Percentiles rank a stretch among this genome's conserved stretches.
Evolutionary conservation across 35 echinoderm and acorn worm species (phyloP).

Genomic region (Apostichopus parvimensis): DNA sequence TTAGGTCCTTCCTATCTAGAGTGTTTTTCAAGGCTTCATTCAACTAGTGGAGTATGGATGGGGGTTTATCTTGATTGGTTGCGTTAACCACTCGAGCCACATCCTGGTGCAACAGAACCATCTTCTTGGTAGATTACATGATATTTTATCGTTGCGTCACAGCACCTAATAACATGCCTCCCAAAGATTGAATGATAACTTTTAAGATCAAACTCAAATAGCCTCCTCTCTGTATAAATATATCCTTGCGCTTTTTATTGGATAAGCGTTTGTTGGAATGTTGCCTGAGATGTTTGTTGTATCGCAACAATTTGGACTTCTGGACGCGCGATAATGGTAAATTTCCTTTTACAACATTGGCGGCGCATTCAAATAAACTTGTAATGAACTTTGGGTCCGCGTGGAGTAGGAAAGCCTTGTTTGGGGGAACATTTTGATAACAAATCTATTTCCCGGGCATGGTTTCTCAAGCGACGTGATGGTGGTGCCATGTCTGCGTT

Average conservation of each 20-base stretch:
- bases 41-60: background rate
- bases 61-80: background rate
- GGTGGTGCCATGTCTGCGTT: background rate
- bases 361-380: conserved; percentile 1
- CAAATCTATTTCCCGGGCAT: background rate
- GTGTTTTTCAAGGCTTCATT: conserved; percentile 22
- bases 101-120: conserved; percentile 41
- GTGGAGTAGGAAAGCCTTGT: background rate
- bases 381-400: background rate
- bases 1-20: conserved; percentile 6
- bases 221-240: conserved; percentile 31
- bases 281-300: conserved; percentile 28
- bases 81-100: conserved; percentile 19
- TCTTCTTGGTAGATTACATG: conserved; percentile 23
- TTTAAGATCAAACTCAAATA: conserved; percentile 34
- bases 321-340: background rate
- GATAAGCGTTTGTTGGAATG: background rate
- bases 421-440: background rate
- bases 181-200: background rate
- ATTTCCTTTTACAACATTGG: conserved; percentile 35
- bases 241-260: conserved; percentile 1
- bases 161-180: conserved; percentile 27
- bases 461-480: background rate
- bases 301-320: background rate
- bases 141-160: background rate